Percentiles rank a stretch among this genome's conserved stretches.
Conservation (phyloP, 2,113 vertebrate genomes). For the Notothenia coriiceps region DNA sequence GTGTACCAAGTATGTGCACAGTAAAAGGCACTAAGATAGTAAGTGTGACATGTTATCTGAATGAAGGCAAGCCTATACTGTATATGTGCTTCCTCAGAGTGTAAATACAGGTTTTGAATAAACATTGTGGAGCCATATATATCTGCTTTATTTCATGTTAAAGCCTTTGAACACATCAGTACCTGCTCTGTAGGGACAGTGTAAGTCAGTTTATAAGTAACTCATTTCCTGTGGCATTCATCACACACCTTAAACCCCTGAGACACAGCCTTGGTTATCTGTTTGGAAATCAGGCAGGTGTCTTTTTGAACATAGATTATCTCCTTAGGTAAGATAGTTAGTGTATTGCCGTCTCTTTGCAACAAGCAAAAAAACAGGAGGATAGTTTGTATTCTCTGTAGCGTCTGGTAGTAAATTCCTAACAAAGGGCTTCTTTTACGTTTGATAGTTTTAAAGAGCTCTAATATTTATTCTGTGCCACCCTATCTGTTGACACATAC, state of each 20-base stretch:
- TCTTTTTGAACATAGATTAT: conserved; percentile 12
- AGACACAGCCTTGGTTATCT: neutral
- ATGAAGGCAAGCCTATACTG: neutral
- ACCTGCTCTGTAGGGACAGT: neutral
- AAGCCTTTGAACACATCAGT: neutral
- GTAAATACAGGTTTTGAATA: conserved; percentile 1
- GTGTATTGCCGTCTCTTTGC: neutral
- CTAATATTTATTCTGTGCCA: conserved; percentile 62
- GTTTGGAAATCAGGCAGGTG: conserved; percentile 15
- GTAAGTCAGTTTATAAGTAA: conserved; percentile 19
- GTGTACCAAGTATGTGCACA: neutral
- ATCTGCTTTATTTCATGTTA: neutral
- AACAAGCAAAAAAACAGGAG: neutral
- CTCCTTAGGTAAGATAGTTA: conserved; percentile 3
- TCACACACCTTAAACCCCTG: conserved; percentile 7
- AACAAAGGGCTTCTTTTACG: conserved; percentile 39
- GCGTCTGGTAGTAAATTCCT: neutral
- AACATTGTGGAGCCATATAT: neutral
- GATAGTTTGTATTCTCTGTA: neutral
- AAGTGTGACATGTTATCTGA: conserved; percentile 27
- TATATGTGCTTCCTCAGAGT: neutral
- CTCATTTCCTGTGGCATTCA: conserved; percentile 3
- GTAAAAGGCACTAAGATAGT: conserved; percentile 37
- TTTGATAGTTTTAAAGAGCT: conserved; percentile 13
- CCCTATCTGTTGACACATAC: conserved; percentile 51